phyloP scores from a whole-genome alignment of 2,797 vertebrate genomes.

The Peromyscus attwateri region DNA sequence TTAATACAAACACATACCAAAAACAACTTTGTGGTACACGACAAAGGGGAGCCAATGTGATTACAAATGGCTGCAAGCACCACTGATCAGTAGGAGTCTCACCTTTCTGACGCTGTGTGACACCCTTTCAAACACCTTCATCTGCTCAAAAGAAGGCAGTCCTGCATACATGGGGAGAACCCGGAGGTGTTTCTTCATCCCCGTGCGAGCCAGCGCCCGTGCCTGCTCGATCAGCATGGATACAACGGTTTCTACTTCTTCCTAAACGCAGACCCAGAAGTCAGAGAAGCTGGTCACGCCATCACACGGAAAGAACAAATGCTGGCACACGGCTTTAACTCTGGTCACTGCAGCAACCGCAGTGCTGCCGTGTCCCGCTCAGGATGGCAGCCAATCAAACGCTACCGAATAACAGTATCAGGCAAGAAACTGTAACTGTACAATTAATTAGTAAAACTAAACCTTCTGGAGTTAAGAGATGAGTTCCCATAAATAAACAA shows the following conservation, averaged over 20 bases:
- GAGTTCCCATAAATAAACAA: not conserved
- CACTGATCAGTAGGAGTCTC: conserved; percentile 38
- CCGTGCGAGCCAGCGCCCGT: conserved; percentile 93
- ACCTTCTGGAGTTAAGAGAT: not conserved
- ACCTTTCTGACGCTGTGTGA: conserved; percentile 96
- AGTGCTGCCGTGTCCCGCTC: not conserved
- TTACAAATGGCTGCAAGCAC: not conserved
- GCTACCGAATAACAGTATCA: not conserved
- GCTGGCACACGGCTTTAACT: not conserved
- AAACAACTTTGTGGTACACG: not conserved
- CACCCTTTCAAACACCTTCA: conserved; percentile 97
- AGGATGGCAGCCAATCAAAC: not conserved
- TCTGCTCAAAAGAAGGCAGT: conserved; percentile 95
- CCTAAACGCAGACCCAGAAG: conserved; percentile 87
- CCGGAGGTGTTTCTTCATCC: conserved; percentile 97
- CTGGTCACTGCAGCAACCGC: not conserved
- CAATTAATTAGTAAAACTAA: not conserved
- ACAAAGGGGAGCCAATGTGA: not conserved
- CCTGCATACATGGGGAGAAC: conserved; percentile 98
- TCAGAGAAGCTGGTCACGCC: not conserved
- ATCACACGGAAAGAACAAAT: not conserved
- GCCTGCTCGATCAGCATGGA: conserved; percentile 97
- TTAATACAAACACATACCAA: not conserved
- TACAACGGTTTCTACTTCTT: conserved; percentile 97
- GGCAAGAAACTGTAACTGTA: not conserved